phyloP scores from a whole-genome alignment of 2,797 vertebrate species.

The Centropyge bicolor region DNA sequence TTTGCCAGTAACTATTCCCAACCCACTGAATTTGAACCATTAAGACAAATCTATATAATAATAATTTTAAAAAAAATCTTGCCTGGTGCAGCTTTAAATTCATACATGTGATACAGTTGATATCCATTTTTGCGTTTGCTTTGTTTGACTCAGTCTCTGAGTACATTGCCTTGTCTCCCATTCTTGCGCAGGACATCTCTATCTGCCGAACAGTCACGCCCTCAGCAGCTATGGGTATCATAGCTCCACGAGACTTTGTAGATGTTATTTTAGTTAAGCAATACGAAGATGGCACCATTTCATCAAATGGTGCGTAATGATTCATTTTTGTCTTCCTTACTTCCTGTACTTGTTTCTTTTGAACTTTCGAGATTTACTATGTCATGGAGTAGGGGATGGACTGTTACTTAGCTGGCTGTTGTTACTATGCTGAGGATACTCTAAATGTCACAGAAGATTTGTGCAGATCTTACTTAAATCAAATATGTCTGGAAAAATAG shows the following conservation, averaged over 20 bases:
- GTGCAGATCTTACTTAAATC: no score
- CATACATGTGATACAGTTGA: constrained; percentile 9
- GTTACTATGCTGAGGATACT: background rate
- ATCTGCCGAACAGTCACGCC: constrained; percentile 92
- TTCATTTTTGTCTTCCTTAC: constrained; percentile 4
- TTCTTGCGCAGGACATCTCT: constrained; percentile 84
- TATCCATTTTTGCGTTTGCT: constrained; percentile 16
- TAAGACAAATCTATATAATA: background rate
- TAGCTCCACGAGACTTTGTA: constrained; percentile 95
- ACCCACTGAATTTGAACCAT: background rate
- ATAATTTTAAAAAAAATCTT: background rate
- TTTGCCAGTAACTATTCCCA: background rate
- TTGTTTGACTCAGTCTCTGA: constrained; percentile 26
- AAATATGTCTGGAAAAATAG: background rate
- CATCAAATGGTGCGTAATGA: constrained; percentile 89
- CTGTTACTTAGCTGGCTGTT: background rate
- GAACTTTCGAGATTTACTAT: constrained; percentile 2
- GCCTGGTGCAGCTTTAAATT: constrained; percentile 31
- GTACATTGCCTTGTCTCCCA: constrained; percentile 39
- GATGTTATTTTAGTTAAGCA: constrained; percentile 90
- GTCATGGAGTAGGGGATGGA: background rate
- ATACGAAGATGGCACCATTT: constrained; percentile 91
- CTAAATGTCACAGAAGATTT: background rate
- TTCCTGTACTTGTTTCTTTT: constrained; percentile 11
- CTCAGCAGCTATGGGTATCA: constrained; percentile 93